Evolutionary conservation across 1,140 invertebrate genomes (phyloP).

Genomic region (Zeugodacus cucurbitae): DNA sequence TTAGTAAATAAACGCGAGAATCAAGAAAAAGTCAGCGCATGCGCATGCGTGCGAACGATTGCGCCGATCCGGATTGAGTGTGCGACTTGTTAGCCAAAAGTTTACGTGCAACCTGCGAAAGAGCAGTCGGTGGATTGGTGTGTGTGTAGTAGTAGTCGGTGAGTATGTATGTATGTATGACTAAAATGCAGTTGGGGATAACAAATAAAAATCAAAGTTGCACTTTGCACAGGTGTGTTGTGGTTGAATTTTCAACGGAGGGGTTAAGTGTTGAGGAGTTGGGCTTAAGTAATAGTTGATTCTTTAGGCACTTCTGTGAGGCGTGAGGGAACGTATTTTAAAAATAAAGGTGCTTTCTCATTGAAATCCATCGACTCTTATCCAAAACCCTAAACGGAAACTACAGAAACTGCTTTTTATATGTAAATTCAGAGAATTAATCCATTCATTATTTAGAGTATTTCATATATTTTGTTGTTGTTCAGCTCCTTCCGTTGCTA

Average conservation of each 20-base stretch:
- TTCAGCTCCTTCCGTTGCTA: too few relatives aligned
- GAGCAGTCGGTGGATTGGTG: background rate
- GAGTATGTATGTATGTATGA: too few relatives aligned
- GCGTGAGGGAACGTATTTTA: too few relatives aligned
- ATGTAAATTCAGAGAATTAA: too few relatives aligned
- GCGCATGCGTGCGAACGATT: conserved; percentile 28
- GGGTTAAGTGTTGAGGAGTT: background rate
- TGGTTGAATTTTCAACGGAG: background rate
- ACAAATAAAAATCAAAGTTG: background rate
- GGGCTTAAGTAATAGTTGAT: too few relatives aligned
- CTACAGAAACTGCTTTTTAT: too few relatives aligned
- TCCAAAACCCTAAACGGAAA: too few relatives aligned
- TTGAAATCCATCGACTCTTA: too few relatives aligned
- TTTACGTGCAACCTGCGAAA: background rate
- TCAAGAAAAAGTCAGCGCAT: background rate
- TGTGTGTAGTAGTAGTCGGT: background rate
- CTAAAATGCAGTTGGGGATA: background rate
- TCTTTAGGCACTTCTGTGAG: too few relatives aligned
- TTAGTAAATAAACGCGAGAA: background rate
- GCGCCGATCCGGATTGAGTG: conserved; percentile 28
- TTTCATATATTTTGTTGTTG: too few relatives aligned
- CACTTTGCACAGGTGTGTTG: background rate
- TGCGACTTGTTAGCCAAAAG: background rate
- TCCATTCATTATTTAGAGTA: too few relatives aligned
- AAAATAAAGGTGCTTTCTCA: too few relatives aligned